Conservation (phyloP, 23 tunicate species). For the Styela plicata region DNA sequence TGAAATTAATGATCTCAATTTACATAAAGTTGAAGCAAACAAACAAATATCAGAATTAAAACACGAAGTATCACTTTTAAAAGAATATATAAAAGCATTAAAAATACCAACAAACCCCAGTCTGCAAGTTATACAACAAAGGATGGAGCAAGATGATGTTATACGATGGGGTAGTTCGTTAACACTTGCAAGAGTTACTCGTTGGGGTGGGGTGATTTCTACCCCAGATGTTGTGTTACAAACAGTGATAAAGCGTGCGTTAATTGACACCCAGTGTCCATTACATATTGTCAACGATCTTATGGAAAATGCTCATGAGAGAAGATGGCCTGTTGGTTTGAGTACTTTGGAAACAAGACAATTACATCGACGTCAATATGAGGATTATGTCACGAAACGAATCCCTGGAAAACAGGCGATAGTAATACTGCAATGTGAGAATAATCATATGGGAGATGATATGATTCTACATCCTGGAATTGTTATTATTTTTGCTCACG, state of each 20-base stretch:
- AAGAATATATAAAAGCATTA: slow-evolving; percentile 16
- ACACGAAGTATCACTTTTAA: slow-evolving; percentile 15
- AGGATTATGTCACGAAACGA: slow-evolving; percentile 43
- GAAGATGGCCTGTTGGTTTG: slow-evolving; percentile 45
- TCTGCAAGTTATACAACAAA: slow-evolving; percentile 1
- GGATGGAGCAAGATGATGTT: slow-evolving; percentile 36
- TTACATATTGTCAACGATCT: slow-evolving; percentile 38
- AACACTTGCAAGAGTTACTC: slow-evolving; percentile 30
- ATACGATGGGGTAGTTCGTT: slow-evolving; percentile 26
- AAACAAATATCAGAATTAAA: background rate
- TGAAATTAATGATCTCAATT: slow-evolving; percentile 18
- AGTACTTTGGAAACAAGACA: slow-evolving; percentile 45
- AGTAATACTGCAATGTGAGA: slow-evolving; percentile 41
- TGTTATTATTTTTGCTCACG: slow-evolving; percentile 50
- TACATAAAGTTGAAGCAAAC: slow-evolving; percentile 10
- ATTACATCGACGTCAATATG: slow-evolving; percentile 29
- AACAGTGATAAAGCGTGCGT: slow-evolving; percentile 36
- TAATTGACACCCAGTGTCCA: slow-evolving; percentile 41
- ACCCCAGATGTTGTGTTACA: slow-evolving; percentile 49
- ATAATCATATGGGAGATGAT: slow-evolving; percentile 44
- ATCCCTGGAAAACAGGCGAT: slow-evolving; percentile 54
- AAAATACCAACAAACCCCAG: slow-evolving; percentile 15
- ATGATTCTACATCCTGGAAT: slow-evolving; percentile 50
- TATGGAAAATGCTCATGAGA: slow-evolving; percentile 55
- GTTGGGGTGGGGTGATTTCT: slow-evolving; percentile 58